A percentile compares a stretch with the other conserved stretches of the same genome.
Conservation (phyloP, 2,113 vertebrate species). For the Burhinus bistriatus region DNA sequence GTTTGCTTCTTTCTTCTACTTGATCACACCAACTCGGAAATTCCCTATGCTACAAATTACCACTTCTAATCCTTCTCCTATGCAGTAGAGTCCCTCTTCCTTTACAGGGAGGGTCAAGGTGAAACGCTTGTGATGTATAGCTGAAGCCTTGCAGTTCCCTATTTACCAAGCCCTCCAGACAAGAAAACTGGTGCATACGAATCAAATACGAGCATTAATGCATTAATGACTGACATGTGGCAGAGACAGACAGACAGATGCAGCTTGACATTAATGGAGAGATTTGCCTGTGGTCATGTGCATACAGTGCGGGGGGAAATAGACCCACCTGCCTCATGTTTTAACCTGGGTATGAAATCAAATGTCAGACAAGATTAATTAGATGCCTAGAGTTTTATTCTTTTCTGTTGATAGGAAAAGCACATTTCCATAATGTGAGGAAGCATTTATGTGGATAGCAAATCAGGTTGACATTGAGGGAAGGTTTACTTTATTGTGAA, state of each 20-base stretch:
- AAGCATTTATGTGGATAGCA: constrained; percentile 71
- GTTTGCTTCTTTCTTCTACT: neutral
- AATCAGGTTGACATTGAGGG: constrained; percentile 77
- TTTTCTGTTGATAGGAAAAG: constrained; percentile 73
- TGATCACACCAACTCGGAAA: neutral
- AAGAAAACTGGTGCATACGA: constrained; percentile 75
- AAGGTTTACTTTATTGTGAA: constrained; percentile 74
- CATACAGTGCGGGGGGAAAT: neutral
- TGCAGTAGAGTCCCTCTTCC: neutral
- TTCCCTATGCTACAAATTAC: constrained; percentile 34
- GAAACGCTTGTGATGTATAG: constrained; percentile 49
- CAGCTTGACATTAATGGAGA: constrained; percentile 93
- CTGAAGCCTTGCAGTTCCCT: constrained; percentile 13
- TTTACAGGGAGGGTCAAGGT: constrained; percentile 58
- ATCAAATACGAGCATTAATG: constrained; percentile 79
- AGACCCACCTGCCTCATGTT: constrained; percentile 71
- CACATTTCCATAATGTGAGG: constrained; percentile 81
- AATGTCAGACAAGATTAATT: constrained; percentile 90
- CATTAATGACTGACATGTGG: constrained; percentile 87
- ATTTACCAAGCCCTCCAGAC: constrained; percentile 67
- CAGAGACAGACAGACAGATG: constrained; percentile 82
- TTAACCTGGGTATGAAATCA: constrained; percentile 82
- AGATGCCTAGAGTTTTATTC: constrained; percentile 78
- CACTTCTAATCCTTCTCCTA: neutral
- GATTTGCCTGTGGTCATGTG: constrained; percentile 88